Evolutionary conservation across 2,113 vertebrate genomes (phyloP), one percentile per base, ranked within the genome.

Genomic region (Thunnus thynnus): DNA sequence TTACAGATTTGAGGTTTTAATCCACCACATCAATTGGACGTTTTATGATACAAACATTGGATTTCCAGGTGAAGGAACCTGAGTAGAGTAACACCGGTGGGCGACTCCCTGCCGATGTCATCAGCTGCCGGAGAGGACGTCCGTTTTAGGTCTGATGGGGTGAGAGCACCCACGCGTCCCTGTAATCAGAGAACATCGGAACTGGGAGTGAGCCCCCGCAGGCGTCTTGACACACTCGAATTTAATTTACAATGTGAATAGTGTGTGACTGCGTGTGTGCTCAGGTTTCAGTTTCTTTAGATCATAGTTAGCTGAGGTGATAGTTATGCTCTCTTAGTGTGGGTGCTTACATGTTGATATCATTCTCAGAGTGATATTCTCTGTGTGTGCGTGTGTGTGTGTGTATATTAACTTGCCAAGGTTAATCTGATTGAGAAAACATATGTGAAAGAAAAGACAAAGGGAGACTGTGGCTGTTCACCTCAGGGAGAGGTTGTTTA

Each of bases 51-150:
- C 36, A 60, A 7, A 61, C 25, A 10, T 0, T 57, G 27, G 78
- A 70, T 73, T 58, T 84, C 62, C 78, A 75, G 65, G 30, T 51
- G 75, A 74, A 9, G 76, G 51, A 87, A 71, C 32, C 10, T 2
- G 66, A 87, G 85, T 11, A 7, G 27, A 58, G 20, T 2, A 16
- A 47, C 58, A 65, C 16, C 52, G n/a, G 69, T 77, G 57, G 72
- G 74, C 55, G 70, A 73, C 70, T 66, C 18, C 4, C 80, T 82
- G 87, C 48, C 11, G 9, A 84, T 70, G 62, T 86, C 82, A 73
- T 89, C 68, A 72, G 22, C 17, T 2, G 2, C 65, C 2, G 46
- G 0, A 65, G 63, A 64, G 51, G 50, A 80, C 44, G 55, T 51
- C 61, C 5, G 41, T 18, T 69, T 52, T 41, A 14, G 27, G 10